Percentiles rank a stretch among this genome's conserved stretches.
These are phyloP conservation scores for Tachycineta bicolor DNA, from an alignment of 2,113 vertebrate species.

Conservation along the genomic window DNA sequence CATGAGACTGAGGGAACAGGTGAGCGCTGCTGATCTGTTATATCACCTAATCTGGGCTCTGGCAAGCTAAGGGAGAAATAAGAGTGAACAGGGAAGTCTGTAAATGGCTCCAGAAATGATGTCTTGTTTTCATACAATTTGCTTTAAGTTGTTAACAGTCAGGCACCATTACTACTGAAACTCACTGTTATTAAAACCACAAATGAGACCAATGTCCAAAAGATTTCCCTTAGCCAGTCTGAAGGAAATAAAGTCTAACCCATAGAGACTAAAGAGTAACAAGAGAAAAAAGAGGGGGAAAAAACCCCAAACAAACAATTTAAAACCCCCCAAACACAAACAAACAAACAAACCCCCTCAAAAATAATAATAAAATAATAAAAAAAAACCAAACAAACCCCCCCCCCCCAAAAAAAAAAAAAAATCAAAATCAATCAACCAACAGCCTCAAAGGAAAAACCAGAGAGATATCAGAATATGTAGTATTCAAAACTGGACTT, in stretches of 20 bases:
- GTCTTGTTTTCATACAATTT: slow-evolving; percentile 74
- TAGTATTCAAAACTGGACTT: slow-evolving; percentile 12
- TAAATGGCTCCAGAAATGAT: slow-evolving; percentile 70
- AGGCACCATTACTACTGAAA: slow-evolving; percentile 75
- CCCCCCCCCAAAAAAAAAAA: too few species aligned
- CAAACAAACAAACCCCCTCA: background rate
- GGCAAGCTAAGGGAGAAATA: slow-evolving; percentile 25
- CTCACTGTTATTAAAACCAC: slow-evolving; percentile 75
- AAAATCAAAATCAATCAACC: background rate
- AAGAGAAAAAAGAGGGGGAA: background rate
- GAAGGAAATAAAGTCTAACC: slow-evolving; percentile 12
- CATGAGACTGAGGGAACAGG: background rate
- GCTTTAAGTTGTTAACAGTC: slow-evolving; percentile 71
- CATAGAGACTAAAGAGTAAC: slow-evolving; percentile 18
- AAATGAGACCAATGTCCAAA: slow-evolving; percentile 68
- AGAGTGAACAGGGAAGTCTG: slow-evolving; percentile 53
- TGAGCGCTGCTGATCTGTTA: slow-evolving; percentile 8
- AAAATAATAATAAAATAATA: too few species aligned
- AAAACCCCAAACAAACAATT: background rate
- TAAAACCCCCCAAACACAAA: background rate
- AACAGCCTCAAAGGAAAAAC: background rate
- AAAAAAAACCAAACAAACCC: background rate
- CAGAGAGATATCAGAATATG: background rate
- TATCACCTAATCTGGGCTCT: slow-evolving; percentile 1
- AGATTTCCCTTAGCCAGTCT: slow-evolving; percentile 61